Conservation (phyloP, 64 coral and sea anemone species). For the Stichodactyla helianthus region DNA sequence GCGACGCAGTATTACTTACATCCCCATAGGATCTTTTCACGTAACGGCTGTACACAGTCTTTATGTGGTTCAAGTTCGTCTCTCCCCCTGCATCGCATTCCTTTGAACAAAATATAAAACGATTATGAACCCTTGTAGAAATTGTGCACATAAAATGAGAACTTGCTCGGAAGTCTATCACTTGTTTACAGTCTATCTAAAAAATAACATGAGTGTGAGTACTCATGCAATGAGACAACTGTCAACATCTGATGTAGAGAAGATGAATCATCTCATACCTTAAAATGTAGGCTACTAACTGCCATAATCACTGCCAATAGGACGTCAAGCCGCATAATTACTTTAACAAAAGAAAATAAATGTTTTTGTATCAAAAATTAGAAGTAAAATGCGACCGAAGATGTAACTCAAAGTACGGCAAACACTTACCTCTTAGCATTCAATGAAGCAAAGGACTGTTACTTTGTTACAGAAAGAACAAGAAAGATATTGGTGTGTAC, state of each 20-base stretch:
- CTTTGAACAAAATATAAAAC: background rate
- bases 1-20: background rate
- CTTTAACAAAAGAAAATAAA: background rate
- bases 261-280: background rate
- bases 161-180: no score
- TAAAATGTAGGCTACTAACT: background rate
- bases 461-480: background rate
- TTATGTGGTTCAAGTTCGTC: conserved; percentile 14
- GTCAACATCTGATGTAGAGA: no score
- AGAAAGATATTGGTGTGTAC: background rate
- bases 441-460: background rate
- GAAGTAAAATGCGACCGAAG: background rate
- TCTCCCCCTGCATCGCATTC: background rate
- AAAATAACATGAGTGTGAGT: no score
- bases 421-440: background rate
- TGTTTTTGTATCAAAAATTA: background rate
- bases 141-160: background rate
- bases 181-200: no score
- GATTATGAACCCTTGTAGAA: background rate
- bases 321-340: background rate
- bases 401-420: background rate
- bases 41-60: conserved; percentile 14
- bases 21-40: conserved; percentile 10
- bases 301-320: background rate
- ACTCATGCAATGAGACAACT: no score